A percentile compares a stretch with the other conserved stretches of the same genome.
These are phyloP conservation scores for Trichogramma evanescens DNA, from an alignment of 2,888 invertebrate species.

Conservation along the genomic window DNA sequence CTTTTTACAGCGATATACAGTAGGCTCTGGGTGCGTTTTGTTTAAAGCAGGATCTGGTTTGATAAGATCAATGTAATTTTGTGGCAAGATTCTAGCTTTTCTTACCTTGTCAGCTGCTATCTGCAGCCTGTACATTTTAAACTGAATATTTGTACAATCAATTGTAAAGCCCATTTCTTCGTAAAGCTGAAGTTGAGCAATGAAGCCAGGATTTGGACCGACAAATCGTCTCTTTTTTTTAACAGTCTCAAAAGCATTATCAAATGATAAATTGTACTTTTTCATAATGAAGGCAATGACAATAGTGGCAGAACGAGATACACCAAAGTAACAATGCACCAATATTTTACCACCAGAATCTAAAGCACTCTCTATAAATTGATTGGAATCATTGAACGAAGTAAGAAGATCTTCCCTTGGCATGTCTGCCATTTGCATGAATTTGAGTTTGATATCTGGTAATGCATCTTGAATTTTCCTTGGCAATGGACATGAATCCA, in stretches of 20 bases:
- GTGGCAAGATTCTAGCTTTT: conserved; percentile 78
- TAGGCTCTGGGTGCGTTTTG: conserved; percentile 71
- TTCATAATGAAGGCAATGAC: conserved; percentile 86
- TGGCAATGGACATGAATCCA: conserved; percentile 79
- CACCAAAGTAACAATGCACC: conserved; percentile 88
- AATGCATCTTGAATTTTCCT: conserved; percentile 60
- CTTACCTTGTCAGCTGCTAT: conserved; percentile 75
- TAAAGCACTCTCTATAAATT: conserved; percentile 67
- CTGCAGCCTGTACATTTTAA: conserved; percentile 66
- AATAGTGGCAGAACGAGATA: conserved; percentile 82
- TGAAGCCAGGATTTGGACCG: conserved; percentile 75
- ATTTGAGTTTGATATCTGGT: conserved; percentile 63
- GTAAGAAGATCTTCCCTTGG: conserved; percentile 78
- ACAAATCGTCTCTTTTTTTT: conserved; percentile 66
- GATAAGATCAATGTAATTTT: conserved; percentile 67
- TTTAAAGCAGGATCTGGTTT: conserved; percentile 73
- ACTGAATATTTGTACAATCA: conserved; percentile 66
- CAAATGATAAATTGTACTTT: conserved; percentile 65
- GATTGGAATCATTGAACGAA: conserved; percentile 68
- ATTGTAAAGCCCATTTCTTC: conserved; percentile 70
- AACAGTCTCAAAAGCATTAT: conserved; percentile 65
- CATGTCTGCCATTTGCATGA: conserved; percentile 75
- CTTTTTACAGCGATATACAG: conserved; percentile 75
- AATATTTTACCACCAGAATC: conserved; percentile 62
- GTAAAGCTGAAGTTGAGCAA: conserved; percentile 71